Evolutionary conservation across 2,797 vertebrate species (phyloP).

Genomic region (Arnoldichthys spilopterus): DNA sequence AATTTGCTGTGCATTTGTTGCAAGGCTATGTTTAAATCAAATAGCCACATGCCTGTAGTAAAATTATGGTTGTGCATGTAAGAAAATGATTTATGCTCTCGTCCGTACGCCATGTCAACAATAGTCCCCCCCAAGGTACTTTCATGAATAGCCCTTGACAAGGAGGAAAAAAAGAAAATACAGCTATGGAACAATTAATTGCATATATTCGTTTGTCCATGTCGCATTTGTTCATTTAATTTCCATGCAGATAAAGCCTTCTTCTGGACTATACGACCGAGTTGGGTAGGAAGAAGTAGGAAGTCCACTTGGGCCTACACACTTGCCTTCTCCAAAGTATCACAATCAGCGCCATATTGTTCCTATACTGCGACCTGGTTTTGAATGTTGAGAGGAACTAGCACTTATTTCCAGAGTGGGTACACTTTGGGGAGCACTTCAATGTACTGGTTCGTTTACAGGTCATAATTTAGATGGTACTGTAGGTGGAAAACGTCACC

Average conservation of each 20-base stretch:
- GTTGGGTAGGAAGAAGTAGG: not conserved
- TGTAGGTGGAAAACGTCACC: not conserved
- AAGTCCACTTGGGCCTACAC: not conserved
- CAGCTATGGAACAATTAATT: not conserved
- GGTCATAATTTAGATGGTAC: not conserved
- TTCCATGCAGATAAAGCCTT: not conserved
- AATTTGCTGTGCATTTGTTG: slow-evolving; percentile 12
- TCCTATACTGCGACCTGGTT: not conserved
- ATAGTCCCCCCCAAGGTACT: not conserved
- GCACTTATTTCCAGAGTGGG: not conserved
- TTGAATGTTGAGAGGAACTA: not conserved
- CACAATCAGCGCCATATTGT: slow-evolving; percentile 1
- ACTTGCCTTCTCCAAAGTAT: not conserved
- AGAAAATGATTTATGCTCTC: slow-evolving; percentile 1
- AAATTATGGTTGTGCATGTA: not conserved
- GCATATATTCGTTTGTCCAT: not conserved
- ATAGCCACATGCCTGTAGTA: not conserved
- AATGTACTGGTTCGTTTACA: not conserved
- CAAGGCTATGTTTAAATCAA: slow-evolving; percentile 26
- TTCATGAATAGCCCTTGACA: not conserved
- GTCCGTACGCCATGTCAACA: not conserved
- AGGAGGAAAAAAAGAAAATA: not conserved
- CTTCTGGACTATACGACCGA: not conserved
- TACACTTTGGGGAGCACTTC: not conserved
- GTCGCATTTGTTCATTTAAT: not conserved